Evolutionary conservation across 35 echinoderm and acorn worm species (phyloP), one percentile per base, ranked within the genome.

Genomic region (Ptychodera flava): DNA sequence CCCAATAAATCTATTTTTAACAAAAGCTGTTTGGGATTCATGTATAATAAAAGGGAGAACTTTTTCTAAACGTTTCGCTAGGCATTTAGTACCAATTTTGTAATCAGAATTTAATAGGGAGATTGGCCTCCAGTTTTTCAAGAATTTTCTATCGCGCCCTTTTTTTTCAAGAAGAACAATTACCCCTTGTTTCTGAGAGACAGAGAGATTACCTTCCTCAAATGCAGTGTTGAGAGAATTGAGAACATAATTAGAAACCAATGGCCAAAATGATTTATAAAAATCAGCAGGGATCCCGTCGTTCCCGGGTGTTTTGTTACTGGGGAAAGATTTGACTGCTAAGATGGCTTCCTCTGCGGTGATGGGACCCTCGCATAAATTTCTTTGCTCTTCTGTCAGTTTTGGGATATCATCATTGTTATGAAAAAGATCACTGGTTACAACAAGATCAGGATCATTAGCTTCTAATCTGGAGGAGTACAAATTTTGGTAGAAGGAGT

Each of bases 81-180:
- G 35, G 35, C 32, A 33, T 79, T 88, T 88, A 80, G 86, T 78
- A 36, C 77, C 78, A 36, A 88, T 81, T 79, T 88, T 80, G 27
- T 80, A 81, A 36, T 80, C 78, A 16, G 34, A 30, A 38, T 88
- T 80, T 28, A 88, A 38, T 34, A 45, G 35, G 1, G 75, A 80
- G 28, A 53, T 88, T 36, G 86, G 85, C 16, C 77, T 31, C 0
- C 36, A n/a, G 33, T 81, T 81, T 33, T 81, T 64, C 45, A 64
- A 64, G 22, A 64, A 64, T 12, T 64, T 64, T 64, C 45, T 64
- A 22, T 64, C 45, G 45, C 45, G 45, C 6, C 45, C 45, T 64
- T 64, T 64, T 64, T 22, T 64, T 22, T 64, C 45, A 64, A 64
- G 45, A 64, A 64, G 45, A 64, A 64, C 45, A 64, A 64, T 64